A percentile compares a stretch with the other conserved stretches of the same genome.
These are phyloP conservation scores for Battus philenor DNA, from an alignment of 1,140 invertebrate species.

Conservation along the genomic window DNA sequence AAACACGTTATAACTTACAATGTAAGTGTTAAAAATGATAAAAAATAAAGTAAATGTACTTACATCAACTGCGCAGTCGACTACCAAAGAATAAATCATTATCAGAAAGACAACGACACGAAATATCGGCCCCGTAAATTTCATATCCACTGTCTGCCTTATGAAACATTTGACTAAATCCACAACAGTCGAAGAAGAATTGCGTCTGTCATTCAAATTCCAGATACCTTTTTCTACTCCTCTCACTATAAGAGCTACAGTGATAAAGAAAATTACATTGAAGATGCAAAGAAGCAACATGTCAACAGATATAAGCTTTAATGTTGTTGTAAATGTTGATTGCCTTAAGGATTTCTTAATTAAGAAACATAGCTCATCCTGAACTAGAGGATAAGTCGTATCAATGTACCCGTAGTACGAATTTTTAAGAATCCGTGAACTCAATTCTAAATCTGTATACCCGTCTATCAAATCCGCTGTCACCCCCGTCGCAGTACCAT, in stretches of 20 bases:
- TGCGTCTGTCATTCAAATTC: conserved; percentile 32
- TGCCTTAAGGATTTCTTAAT: conserved; percentile 52
- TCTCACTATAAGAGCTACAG: conserved; percentile 33
- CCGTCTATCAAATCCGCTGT: conserved; percentile 59
- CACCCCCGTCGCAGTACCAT: conserved; percentile 60
- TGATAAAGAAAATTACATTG: conserved; percentile 42
- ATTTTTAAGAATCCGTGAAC: conserved; percentile 56
- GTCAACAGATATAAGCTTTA: conserved; percentile 49
- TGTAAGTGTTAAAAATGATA: no score
- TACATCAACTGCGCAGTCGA: conserved; percentile 64
- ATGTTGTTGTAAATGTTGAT: conserved; percentile 50
- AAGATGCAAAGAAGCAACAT: conserved; percentile 48
- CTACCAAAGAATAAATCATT: conserved; percentile 57
- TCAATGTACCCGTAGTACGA: conserved; percentile 65
- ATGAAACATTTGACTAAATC: conserved; percentile 62
- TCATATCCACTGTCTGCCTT: conserved; percentile 55
- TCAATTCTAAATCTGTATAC: conserved; percentile 59
- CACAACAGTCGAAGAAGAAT: conserved; percentile 32
- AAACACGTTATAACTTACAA: no score
- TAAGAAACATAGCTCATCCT: conserved; percentile 60
- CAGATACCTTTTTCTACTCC: conserved; percentile 39
- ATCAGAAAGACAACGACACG: conserved; percentile 44
- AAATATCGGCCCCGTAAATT: conserved; percentile 49
- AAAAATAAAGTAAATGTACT: no score
- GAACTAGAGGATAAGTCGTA: conserved; percentile 52